These are phyloP conservation scores for Caenorhabditis japonica DNA, from an alignment of 2,888 invertebrate genomes.

Conservation along the genomic window DNA sequence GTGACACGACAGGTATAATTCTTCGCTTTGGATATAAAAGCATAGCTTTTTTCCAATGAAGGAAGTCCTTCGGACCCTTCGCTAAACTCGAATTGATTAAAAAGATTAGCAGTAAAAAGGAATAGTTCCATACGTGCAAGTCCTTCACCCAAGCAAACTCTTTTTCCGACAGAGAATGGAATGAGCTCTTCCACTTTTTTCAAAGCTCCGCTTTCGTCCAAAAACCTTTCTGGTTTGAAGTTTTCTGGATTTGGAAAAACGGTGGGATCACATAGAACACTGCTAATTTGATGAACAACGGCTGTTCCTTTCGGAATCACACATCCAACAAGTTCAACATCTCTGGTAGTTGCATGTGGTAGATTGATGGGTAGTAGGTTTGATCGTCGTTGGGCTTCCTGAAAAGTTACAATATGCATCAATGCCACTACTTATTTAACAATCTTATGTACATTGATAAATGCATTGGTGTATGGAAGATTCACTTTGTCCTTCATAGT, in stretches of 20 bases:
- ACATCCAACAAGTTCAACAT: conserved; percentile 26
- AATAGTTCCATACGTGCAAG: conserved; percentile 55
- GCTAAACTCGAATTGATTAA: conserved; percentile 35
- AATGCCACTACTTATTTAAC: neutral
- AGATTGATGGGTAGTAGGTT: conserved; percentile 53
- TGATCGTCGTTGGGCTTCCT: conserved; percentile 55
- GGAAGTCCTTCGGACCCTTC: too few species aligned
- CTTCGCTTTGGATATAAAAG: too few species aligned
- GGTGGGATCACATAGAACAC: conserved; percentile 28
- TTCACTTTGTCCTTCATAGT: conserved; percentile 59
- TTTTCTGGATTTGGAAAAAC: conserved; percentile 47
- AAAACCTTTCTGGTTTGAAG: conserved; percentile 39
- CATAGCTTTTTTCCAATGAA: too few species aligned
- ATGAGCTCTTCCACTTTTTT: conserved; percentile 45
- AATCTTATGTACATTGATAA: conserved; percentile 54
- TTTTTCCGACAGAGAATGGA: conserved; percentile 53
- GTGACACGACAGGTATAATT: too few species aligned
- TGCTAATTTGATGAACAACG: conserved; percentile 44
- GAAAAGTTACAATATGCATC: neutral
- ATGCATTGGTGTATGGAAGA: conserved; percentile 58
- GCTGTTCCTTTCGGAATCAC: conserved; percentile 22
- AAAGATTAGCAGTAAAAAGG: conserved; percentile 49
- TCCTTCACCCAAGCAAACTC: conserved; percentile 54
- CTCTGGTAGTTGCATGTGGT: conserved; percentile 3
- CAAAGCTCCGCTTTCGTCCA: conserved; percentile 33